Evolutionary conservation across 2,797 vertebrate species (phyloP).

Genomic region (Euphonia xanthogaster): DNA sequence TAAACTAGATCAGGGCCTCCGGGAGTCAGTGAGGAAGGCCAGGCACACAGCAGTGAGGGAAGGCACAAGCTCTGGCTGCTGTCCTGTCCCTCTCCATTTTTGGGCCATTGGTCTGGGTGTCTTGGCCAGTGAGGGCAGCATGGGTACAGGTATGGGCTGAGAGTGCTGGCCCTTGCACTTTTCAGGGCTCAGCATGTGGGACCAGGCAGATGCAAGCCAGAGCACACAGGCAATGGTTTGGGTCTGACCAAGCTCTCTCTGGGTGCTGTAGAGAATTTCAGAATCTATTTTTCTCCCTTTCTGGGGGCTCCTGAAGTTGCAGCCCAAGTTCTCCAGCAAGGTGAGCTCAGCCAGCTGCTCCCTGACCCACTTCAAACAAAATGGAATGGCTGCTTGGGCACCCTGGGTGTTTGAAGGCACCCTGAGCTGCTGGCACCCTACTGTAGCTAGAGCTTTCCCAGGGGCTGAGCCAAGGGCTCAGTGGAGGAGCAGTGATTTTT

Average conservation of each 20-base stretch:
- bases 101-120: background rate
- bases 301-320: background rate
- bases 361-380: background rate
- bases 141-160: background rate
- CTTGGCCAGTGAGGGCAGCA: accelerated
- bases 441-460: background rate
- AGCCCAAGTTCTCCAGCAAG: background rate
- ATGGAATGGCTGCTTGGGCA: background rate
- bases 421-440: background rate
- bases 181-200: background rate
- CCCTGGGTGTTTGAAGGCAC: background rate
- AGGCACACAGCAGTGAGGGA: accelerated
- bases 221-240: background rate
- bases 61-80: background rate
- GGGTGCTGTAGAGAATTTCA: background rate
- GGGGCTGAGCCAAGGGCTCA: background rate
- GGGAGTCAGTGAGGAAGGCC: background rate
- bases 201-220: background rate
- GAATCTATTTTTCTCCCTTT: background rate
- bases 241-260: background rate
- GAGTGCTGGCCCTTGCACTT: background rate
- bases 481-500: background rate
- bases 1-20: background rate
- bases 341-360: background rate
- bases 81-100: background rate